Base-by-base conservation (phyloP, 1,140 invertebrate species). In the Cataglyphis hispanica region DNA sequence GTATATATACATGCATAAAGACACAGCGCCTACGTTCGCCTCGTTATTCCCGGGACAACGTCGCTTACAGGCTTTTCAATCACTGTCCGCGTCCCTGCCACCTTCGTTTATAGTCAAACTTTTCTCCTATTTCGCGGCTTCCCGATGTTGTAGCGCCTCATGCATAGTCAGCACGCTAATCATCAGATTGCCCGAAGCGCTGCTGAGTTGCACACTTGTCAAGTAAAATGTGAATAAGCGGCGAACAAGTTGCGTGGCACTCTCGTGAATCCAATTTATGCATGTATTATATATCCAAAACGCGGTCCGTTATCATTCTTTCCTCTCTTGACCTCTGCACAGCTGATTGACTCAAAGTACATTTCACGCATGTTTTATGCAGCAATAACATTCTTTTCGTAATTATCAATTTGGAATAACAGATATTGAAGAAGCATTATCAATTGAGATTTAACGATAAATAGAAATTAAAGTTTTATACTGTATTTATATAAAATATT, bases 101-200 rank as follows among this genome's bases (percentile, higher is more conserved):
- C 81, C 72, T 84, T 77, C 81, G 74, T 77, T 84, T 84, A 84
- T 64, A 50, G 72, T 43, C 58, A 31, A 25, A 84, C 81, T 84
- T 84, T 84, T 77, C 74, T 53, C 22, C 81, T 56, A 84, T 77
- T 77, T 77, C 60, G 69, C 58, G 37, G 60, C 81, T 84, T 63
- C 81, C 74, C 81, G 70, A 84, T 84, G 81, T 84, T 77, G 31
- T 64, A 75, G 81, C 81, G 46, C 72, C 81, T 84, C 81, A 77
- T 84, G 60, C 81, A 84, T 84, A 84, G 81, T 84, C 81, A 77
- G 81, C 74, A 77, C 76, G 81, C 81, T 84, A 84, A 84, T 84
- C 81, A 77, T 64, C 81, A 3, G 46, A 64, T 58, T 53, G 58
- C 81, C 81, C 43, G 58, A 22, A 64, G 81, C 69, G 34, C 58